Base-by-base conservation (phyloP, 2,888 invertebrate species). In the Catotricha subobsoleta region DNA sequence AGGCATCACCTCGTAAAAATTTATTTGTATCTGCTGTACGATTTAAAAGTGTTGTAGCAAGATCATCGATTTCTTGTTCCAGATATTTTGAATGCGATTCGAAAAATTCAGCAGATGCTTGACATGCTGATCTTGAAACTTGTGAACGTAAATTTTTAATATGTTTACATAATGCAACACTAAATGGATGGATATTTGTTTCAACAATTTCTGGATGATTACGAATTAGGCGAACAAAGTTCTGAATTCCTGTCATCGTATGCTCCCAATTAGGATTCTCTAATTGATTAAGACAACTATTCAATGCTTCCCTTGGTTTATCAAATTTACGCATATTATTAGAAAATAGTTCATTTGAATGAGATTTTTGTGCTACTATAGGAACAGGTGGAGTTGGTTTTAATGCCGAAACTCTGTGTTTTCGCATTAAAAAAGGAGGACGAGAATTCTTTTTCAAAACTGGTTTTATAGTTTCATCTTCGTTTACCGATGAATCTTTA, bases 1-100 rank as follows among this genome's bases (percentile, higher is more conserved):
- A 53, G 3, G 91, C 86, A 60, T 95, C 95, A 27, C 82, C 82
- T 18, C 92, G 71, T 39, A 97, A 71, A 58, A 97, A 94, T 50
- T 80, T 78, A 63, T 92, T 94, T 7, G 90, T 92, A 55, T 97
- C 95, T 0, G 91, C 90, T 39, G 87, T 82, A 45, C 92, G 78
- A 49, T 83, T 81, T 23, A 95, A 67, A 43, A 95, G 64, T 9
- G 83, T 78, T 18, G 71, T 74, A 1, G 80, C 79, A 39, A 90
- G 69, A 55, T 87, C 84, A 54, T 95, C 94, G 41, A 90, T 66
- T 61, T 94, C 92, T 65, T 83, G 64, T 31, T 74, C 74, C 3
- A 73, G 54, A 5, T 56, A 60, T 8, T 68, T 68, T 2, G 67
- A 68, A 44, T 75, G 72, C 3, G 72, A 62, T 21, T 67, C 65